Evolutionary conservation across 2,113 vertebrate genomes (phyloP).

Genomic region (Triplophysa rosa): DNA sequence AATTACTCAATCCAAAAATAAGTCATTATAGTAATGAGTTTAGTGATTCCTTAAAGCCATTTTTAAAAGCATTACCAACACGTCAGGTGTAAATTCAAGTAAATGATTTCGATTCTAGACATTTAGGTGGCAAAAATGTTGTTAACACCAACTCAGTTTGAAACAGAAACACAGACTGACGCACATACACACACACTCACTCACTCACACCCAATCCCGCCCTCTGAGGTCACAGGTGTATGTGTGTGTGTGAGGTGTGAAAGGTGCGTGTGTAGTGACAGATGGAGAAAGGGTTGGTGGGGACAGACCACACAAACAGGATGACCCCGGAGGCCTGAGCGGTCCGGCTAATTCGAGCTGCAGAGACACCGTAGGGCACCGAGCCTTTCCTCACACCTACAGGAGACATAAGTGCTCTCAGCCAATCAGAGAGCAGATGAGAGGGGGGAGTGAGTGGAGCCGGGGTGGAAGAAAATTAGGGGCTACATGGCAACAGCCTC

Average conservation of each 20-base stretch:
- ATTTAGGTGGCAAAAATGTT: background rate
- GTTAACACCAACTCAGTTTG: background rate
- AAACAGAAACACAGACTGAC: background rate
- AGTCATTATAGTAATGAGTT: too few species aligned
- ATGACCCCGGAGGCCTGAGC: constrained; percentile 33
- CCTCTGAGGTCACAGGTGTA: constrained; percentile 24
- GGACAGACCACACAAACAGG: constrained; percentile 42
- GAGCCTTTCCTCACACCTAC: constrained; percentile 41
- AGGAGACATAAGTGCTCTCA: constrained; percentile 14
- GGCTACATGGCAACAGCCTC: constrained; percentile 42
- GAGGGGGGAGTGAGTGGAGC: constrained; percentile 14
- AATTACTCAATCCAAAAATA: too few species aligned
- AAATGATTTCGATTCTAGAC: too few species aligned
- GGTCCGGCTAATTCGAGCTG: constrained; percentile 33
- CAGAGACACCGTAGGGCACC: constrained; percentile 37
- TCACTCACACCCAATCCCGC: background rate
- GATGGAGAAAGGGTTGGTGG: constrained; percentile 44
- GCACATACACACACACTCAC: background rate
- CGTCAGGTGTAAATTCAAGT: too few species aligned
- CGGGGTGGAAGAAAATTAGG: constrained; percentile 17
- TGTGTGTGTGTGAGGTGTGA: constrained; percentile 41
- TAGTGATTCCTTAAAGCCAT: too few species aligned
- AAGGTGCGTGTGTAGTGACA: constrained; percentile 41
- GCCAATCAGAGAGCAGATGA: constrained; percentile 43
- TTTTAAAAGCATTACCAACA: too few species aligned